These are phyloP conservation scores for Seira musarum DNA, from an alignment of 2,888 invertebrate genomes.

Conservation along the genomic window DNA sequence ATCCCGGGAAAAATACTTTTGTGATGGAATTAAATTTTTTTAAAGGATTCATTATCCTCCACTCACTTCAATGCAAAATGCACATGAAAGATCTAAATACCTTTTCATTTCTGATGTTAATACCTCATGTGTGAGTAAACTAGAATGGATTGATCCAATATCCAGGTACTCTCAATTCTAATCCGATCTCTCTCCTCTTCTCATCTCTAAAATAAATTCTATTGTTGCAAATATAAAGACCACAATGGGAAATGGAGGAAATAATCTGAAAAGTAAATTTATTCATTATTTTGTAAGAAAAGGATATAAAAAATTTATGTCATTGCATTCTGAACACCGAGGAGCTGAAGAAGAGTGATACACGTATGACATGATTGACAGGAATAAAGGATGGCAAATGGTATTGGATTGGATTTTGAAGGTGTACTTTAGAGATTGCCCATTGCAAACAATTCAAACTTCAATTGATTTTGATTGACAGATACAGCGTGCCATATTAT, in stretches of 20 bases:
- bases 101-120: background rate
- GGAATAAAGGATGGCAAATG: no score
- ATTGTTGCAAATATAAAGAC: background rate
- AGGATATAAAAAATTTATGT: no score
- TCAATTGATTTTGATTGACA: slow-evolving; percentile 28
- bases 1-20: background rate
- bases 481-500: slow-evolving; percentile 21
- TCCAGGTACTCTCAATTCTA: no score
- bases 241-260: background rate
- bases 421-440: no score
- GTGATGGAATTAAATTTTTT: background rate
- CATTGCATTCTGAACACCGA: no score
- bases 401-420: no score
- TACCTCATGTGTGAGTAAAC: background rate
- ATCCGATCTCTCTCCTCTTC: no score
- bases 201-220: background rate
- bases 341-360: no score
- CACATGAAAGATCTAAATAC: background rate
- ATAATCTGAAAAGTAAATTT: slow-evolving; percentile 2
- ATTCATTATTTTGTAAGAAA: background rate
- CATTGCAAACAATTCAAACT: no score
- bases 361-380: no score
- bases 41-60: background rate
- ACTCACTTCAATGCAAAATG: background rate
- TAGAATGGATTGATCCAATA: no score